Conservation (phyloP, 2,888 invertebrate genomes). For the Petrophora chlorosata region DNA sequence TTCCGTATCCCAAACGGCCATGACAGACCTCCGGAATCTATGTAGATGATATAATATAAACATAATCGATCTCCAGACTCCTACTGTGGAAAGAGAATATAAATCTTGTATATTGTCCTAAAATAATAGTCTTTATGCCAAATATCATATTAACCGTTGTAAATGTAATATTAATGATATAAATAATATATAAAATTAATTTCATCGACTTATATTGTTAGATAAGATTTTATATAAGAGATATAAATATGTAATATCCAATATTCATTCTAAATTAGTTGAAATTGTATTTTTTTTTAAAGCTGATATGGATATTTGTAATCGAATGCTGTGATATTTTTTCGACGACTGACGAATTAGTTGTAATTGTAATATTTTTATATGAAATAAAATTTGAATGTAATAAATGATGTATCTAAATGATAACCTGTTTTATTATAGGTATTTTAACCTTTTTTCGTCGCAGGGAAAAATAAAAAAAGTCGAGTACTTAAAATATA, state of each 20-base stretch:
- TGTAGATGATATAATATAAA: conserved; percentile 61
- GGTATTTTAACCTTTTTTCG: not conserved
- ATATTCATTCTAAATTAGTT: not conserved
- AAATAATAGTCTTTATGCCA: conserved; percentile 5
- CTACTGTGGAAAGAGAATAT: not conserved
- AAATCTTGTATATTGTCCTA: not conserved
- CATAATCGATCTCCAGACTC: conserved; percentile 9
- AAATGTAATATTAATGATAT: no score
- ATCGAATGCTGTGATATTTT: conserved; percentile 70
- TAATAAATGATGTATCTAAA: conserved; percentile 29
- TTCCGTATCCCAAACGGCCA: conserved; percentile 65
- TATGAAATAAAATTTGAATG: conserved; percentile 34
- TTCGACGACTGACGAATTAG: conserved; percentile 63
- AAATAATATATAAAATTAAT: no score
- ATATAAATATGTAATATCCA: not conserved
- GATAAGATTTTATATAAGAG: not conserved
- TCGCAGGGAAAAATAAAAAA: conserved; percentile 26
- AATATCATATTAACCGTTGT: no score
- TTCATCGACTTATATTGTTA: no score
- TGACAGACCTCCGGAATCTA: conserved; percentile 68
- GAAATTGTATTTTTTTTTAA: conserved; percentile 9
- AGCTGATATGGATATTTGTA: conserved; percentile 34
- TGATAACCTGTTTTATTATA: not conserved
- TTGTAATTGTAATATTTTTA: conserved; percentile 62
- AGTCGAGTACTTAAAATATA: conserved; percentile 66